A percentile compares a stretch with the other conserved stretches of the same genome.
Conservation (phyloP, 2,797 vertebrate genomes). For the Uromys caudimaculatus region DNA sequence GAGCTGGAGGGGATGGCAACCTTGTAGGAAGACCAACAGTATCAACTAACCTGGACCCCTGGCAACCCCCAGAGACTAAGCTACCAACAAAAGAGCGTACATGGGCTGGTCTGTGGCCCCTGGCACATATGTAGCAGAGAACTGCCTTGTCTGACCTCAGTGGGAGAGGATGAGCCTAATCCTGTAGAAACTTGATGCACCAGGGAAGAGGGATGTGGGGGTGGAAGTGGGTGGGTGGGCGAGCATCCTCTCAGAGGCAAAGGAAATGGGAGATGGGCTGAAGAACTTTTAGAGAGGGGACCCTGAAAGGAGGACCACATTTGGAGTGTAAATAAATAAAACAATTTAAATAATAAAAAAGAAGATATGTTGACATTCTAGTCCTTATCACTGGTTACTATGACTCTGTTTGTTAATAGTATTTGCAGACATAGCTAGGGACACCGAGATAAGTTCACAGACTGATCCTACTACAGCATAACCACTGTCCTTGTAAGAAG, state of each 20-base stretch:
- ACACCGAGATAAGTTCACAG: background rate
- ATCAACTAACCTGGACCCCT: background rate
- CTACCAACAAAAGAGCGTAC: background rate
- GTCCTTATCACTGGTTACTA: background rate
- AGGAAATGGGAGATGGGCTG: background rate
- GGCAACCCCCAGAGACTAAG: background rate
- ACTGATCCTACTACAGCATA: too few relatives aligned
- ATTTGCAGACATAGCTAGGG: background rate
- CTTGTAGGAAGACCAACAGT: background rate
- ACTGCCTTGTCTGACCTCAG: background rate
- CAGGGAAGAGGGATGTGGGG: background rate
- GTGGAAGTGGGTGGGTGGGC: too few relatives aligned
- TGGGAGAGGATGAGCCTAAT: background rate
- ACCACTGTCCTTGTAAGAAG: background rate
- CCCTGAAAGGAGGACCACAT: background rate
- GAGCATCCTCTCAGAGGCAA: background rate
- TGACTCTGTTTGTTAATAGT: background rate
- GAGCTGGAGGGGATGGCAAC: background rate
- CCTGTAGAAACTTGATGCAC: background rate
- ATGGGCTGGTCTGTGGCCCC: background rate
- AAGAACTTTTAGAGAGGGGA: background rate
- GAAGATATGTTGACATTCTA: background rate
- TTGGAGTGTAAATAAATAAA: background rate
- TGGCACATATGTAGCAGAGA: background rate
- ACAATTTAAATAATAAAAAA: background rate